Conservation (phyloP, 2,888 invertebrate species). For the Drosophila kuntzei region DNA sequence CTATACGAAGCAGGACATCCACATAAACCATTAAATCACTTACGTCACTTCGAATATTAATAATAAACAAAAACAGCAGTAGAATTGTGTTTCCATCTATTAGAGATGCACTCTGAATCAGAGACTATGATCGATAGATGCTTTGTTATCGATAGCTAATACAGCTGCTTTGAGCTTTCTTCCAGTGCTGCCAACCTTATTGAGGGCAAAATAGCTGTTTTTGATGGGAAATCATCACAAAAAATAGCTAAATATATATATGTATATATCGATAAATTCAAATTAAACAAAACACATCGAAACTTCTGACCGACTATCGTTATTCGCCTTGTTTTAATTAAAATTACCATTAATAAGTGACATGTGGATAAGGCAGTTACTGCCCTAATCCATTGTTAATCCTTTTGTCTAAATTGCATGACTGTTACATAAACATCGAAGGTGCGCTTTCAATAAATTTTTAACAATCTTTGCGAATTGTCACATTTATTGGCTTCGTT, state of each 20-base stretch:
- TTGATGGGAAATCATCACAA: no score
- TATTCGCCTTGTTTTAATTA: no score
- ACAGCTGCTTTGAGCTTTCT: neutral
- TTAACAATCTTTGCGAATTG: constrained; percentile 7
- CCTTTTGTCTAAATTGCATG: neutral
- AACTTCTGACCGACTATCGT: no score
- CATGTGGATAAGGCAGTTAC: neutral
- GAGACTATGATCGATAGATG: neutral
- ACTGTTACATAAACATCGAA: neutral
- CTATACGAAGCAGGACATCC: neutral
- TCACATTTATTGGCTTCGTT: constrained; percentile 15
- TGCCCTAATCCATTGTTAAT: neutral
- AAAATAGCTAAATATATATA: no score
- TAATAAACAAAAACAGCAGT: neutral
- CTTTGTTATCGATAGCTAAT: neutral
- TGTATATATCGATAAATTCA: no score
- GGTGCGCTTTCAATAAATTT: constrained; percentile 7
- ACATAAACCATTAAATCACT: neutral
- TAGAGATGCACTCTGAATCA: neutral
- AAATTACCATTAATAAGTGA: neutral
- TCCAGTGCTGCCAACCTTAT: no score
- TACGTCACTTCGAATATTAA: neutral
- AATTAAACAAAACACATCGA: no score
- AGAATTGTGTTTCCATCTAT: neutral
- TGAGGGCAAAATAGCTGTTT: no score